Evolutionary conservation across 2,797 vertebrate genomes (phyloP).

Genomic region (Tamandua tetradactyla): DNA sequence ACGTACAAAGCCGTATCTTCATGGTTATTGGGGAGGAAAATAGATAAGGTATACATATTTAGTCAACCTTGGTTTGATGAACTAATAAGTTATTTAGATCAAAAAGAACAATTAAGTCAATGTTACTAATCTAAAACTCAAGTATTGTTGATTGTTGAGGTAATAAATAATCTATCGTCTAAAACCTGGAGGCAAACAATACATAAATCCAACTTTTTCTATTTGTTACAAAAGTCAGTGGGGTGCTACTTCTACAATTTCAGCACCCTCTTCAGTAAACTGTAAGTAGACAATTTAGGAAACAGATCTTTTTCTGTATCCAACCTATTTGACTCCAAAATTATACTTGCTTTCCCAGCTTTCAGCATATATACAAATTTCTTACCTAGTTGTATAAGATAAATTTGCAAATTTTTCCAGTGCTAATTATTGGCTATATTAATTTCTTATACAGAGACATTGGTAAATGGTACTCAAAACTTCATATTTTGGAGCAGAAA

Average conservation of each 20-base stretch:
- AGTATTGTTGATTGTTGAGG: slow-evolving; percentile 28
- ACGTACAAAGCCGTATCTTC: no score
- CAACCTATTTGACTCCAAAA: background rate
- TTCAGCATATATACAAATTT: background rate
- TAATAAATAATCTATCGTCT: slow-evolving; percentile 14
- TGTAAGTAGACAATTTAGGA: background rate
- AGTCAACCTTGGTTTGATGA: slow-evolving; percentile 47
- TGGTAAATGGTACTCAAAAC: background rate
- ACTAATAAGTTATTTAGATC: background rate
- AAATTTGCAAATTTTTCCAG: background rate
- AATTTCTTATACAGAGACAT: background rate
- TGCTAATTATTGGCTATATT: background rate
- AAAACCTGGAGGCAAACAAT: background rate
- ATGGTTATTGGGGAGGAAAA: no score
- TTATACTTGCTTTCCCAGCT: background rate
- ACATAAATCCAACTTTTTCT: slow-evolving; percentile 34
- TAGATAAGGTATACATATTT: slow-evolving; percentile 21
- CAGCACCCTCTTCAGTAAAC: slow-evolving; percentile 17
- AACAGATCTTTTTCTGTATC: background rate
- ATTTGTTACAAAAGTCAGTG: slow-evolving; percentile 45
- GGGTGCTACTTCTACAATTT: no score
- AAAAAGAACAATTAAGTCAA: background rate
- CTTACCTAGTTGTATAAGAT: background rate
- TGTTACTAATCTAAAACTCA: slow-evolving; percentile 54
- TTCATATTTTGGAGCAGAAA: background rate